Conservation (phyloP, 2,113 vertebrate genomes). For the Orcinus orca region DNA sequence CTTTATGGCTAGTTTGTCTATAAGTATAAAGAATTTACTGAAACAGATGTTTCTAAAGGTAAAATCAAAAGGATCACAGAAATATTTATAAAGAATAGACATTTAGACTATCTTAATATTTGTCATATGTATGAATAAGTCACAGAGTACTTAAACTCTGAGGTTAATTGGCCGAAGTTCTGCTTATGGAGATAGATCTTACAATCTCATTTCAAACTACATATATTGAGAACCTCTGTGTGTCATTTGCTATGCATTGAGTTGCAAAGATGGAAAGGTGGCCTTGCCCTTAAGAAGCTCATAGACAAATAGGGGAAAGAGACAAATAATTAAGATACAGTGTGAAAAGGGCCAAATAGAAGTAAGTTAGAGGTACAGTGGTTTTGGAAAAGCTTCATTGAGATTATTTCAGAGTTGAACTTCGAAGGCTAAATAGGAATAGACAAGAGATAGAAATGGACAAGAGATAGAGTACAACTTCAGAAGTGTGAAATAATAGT, state of each 20-base stretch:
- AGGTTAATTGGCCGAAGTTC: not conserved
- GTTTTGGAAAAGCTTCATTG: not conserved
- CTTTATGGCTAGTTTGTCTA: not conserved
- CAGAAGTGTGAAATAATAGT: not conserved
- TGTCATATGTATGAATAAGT: not conserved
- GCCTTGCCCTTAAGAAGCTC: not conserved
- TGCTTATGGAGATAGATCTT: not conserved
- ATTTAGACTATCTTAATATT: not conserved
- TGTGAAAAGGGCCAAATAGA: not conserved
- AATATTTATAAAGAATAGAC: not conserved
- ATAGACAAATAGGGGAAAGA: not conserved
- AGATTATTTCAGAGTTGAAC: not conserved
- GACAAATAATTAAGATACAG: not conserved
- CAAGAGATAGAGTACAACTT: not conserved
- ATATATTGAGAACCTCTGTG: not conserved
- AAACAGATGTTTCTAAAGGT: constrained; percentile 15
- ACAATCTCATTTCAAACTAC: not conserved
- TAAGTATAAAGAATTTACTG: not conserved
- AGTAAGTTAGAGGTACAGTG: not conserved
- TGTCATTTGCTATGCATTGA: not conserved
- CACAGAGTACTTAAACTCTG: not conserved
- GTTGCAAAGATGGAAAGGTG: not conserved
- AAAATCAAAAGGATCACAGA: not conserved
- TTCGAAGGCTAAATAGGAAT: not conserved
- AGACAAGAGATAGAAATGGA: too few relatives aligned